A percentile compares a stretch with the other conserved stretches of the same genome.
phyloP scores from a whole-genome alignment of 1,140 invertebrate species.

The Coboldia fuscipes region DNA sequence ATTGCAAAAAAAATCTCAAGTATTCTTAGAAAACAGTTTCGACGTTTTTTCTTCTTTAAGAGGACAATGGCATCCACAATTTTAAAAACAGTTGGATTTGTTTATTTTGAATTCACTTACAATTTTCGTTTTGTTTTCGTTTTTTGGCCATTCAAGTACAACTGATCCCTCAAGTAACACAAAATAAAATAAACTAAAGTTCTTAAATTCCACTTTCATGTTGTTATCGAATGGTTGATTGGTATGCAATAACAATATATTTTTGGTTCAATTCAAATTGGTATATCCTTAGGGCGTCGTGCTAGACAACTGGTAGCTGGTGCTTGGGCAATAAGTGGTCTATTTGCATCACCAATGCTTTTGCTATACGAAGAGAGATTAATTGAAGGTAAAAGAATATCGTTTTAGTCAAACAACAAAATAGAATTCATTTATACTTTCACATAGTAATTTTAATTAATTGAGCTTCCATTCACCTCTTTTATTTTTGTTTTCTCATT shows the following conservation, averaged over 20 bases:
- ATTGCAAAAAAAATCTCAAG: too few relatives aligned
- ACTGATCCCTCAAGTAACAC: too few relatives aligned
- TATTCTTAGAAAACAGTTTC: too few relatives aligned
- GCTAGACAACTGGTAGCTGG: slow-evolving; percentile 52
- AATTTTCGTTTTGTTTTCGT: too few relatives aligned
- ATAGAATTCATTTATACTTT: slow-evolving; percentile 1
- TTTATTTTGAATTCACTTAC: too few relatives aligned
- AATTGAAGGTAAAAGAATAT: slow-evolving; percentile 36
- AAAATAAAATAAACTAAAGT: too few relatives aligned
- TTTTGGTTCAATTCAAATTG: not conserved
- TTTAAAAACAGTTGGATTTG: too few relatives aligned
- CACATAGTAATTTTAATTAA: not conserved
- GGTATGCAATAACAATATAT: not conserved
- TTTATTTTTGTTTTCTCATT: slow-evolving; percentile 7
- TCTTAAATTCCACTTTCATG: too few relatives aligned
- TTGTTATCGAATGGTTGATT: too few relatives aligned
- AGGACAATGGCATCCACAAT: too few relatives aligned
- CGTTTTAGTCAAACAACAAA: not conserved
- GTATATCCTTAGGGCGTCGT: slow-evolving; percentile 44
- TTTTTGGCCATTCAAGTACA: too few relatives aligned
- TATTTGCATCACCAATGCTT: slow-evolving; percentile 69
- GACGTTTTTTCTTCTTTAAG: too few relatives aligned
- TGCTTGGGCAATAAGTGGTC: slow-evolving; percentile 62
- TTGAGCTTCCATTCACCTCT: not conserved
- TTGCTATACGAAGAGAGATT: slow-evolving; percentile 61